Conservation (phyloP, 2,113 vertebrate species). For the Drymodes brunneopygia region DNA sequence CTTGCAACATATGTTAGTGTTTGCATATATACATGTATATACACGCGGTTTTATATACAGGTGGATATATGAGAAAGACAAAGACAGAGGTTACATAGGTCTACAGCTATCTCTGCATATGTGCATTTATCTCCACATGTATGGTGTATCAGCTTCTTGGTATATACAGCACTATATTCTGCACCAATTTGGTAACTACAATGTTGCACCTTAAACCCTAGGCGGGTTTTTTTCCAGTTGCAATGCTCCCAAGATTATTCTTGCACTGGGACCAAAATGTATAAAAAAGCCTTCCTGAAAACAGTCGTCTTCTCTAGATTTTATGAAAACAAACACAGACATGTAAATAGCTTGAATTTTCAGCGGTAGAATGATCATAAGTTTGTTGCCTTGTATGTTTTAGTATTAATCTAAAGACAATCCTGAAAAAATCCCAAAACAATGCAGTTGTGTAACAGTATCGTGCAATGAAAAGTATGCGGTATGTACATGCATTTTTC, state of each 20-base stretch:
- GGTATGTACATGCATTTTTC: not conserved
- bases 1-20: not conserved
- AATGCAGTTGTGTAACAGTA: not conserved
- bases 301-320: not conserved
- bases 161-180: not conserved
- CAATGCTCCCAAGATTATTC: not conserved
- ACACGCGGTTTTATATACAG: not conserved
- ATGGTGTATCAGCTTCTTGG: not conserved
- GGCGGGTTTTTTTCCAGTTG: rapidly evolving
- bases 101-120: not conserved
- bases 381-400: not conserved
- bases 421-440: not conserved
- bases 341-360: not conserved
- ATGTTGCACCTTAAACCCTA: not conserved
- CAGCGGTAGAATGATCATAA: not conserved
- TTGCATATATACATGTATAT: not conserved
- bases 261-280: not conserved
- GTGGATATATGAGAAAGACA: not conserved
- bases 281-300: not conserved
- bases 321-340: not conserved
- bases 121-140: not conserved
- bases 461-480: not conserved
- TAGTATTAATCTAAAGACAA: not conserved
- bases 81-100: not conserved
- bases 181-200: not conserved